Percentiles rank a stretch among this genome's conserved stretches.
Evolutionary conservation across 1,140 invertebrate genomes (phyloP).

Genomic region (Drosophila littoralis): DNA sequence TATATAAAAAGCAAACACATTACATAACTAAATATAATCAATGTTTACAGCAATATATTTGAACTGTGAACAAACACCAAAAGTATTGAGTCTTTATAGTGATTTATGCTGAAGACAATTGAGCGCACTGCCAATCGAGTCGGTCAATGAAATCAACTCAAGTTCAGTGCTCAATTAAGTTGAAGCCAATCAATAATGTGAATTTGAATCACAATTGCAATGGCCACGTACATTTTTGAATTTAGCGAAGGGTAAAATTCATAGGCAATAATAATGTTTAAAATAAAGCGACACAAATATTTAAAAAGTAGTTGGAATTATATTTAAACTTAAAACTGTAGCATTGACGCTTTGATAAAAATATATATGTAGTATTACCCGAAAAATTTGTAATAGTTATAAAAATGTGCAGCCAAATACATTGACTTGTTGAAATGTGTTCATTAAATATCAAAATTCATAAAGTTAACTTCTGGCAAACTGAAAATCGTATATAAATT

Average conservation of each 20-base stretch:
- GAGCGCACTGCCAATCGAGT: constrained; percentile 62
- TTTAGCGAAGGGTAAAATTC: constrained; percentile 63
- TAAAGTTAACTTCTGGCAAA: constrained; percentile 4
- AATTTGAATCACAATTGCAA: constrained; percentile 30
- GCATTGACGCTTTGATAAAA: constrained; percentile 63
- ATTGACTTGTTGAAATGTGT: constrained; percentile 48
- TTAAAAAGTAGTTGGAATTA: constrained; percentile 36
- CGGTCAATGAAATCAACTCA: constrained; percentile 19
- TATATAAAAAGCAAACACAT: constrained; percentile 35
- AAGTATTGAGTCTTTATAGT: constrained; percentile 16
- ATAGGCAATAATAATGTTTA: constrained; percentile 59
- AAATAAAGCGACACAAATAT: constrained; percentile 29
- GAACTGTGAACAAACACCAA: constrained; percentile 43
- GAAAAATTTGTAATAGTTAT: constrained; percentile 14
- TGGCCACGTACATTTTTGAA: constrained; percentile 51
- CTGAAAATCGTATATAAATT: constrained; percentile 25
- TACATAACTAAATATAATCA: constrained; percentile 24
- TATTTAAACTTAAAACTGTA: constrained; percentile 43
- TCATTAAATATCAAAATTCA: constrained; percentile 32
- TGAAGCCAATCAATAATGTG: constrained; percentile 23
- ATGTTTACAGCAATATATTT: constrained; percentile 65
- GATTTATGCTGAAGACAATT: constrained; percentile 29
- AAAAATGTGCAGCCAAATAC: constrained; percentile 38
- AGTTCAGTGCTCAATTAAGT: constrained; percentile 47
- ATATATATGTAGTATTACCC: constrained; percentile 22